These are phyloP conservation scores for Aspidapion aeneum DNA, from an alignment of 2,888 invertebrate genomes.

Conservation along the genomic window DNA sequence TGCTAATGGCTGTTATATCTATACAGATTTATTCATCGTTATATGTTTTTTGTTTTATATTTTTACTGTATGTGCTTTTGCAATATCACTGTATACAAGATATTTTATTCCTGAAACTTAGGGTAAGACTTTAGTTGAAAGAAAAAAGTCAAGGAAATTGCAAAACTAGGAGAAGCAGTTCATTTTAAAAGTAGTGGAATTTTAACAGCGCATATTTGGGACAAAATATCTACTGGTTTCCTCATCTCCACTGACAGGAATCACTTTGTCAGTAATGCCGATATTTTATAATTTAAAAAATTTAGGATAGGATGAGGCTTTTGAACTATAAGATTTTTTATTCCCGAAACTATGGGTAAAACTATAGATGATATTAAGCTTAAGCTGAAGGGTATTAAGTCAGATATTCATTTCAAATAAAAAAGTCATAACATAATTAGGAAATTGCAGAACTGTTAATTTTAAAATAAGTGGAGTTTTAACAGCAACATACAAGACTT, in stretches of 20 bases:
- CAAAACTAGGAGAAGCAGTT: no score
- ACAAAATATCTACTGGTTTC: no score
- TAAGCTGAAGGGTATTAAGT: slow-evolving; percentile 37
- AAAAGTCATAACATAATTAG: no score
- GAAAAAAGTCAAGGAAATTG: no score
- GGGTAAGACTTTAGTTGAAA: slow-evolving; percentile 37
- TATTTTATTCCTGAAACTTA: slow-evolving; percentile 35
- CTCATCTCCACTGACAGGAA: no score
- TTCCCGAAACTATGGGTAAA: slow-evolving; percentile 40
- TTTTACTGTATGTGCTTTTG: slow-evolving; percentile 29
- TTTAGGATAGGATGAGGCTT: slow-evolving; percentile 32
- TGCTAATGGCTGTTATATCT: slow-evolving; percentile 29
- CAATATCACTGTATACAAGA: slow-evolving; percentile 28
- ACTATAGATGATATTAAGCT: slow-evolving; percentile 39
- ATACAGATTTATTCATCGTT: slow-evolving; percentile 32
- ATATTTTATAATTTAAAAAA: slow-evolving; percentile 42
- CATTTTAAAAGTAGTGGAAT: no score
- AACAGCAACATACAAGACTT: no score
- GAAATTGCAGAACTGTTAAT: no score
- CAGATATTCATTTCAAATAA: no score
- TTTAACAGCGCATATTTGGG: no score
- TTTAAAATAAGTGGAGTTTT: no score
- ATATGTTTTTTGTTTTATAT: slow-evolving; percentile 31
- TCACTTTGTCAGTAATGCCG: slow-evolving; percentile 38
- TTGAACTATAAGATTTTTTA: slow-evolving; percentile 28